A percentile compares a stretch with the other conserved stretches of the same genome.
phyloP scores from a whole-genome alignment of 2,113 vertebrate genomes.

The Archocentrus centrarchus region DNA sequence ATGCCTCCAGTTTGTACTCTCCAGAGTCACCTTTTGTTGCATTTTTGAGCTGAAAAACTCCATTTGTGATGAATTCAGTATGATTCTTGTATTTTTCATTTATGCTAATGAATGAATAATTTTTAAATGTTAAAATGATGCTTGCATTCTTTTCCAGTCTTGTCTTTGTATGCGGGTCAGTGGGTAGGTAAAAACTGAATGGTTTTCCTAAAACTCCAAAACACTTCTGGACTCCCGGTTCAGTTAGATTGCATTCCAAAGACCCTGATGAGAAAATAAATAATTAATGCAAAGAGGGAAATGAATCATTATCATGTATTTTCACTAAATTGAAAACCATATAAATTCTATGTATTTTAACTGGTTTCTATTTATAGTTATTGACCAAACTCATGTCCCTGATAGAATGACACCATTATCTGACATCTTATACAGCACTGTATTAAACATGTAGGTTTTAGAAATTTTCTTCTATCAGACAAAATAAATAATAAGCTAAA shows the following conservation, averaged over 20 bases:
- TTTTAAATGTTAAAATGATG: fast-evolving
- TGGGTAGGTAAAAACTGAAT: not conserved
- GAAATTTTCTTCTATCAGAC: not conserved
- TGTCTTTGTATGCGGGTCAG: not conserved
- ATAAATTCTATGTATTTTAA: fast-evolving
- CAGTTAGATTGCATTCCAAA: not conserved
- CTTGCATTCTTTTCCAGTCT: fast-evolving
- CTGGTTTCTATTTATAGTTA: not conserved
- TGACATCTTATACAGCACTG: not conserved
- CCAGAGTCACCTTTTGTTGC: conserved; percentile 23
- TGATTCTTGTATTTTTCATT: not conserved
- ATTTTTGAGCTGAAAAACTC: not conserved
- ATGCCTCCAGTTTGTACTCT: not conserved
- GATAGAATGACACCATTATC: fast-evolving
- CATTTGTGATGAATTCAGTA: fast-evolving
- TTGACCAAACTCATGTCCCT: not conserved
- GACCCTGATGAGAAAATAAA: not conserved
- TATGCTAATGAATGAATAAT: fast-evolving
- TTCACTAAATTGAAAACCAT: fast-evolving
- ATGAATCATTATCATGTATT: fast-evolving
- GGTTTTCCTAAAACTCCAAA: conserved; percentile 6
- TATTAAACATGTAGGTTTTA: not conserved
- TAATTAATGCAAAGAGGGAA: fast-evolving
- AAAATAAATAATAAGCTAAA: not conserved
- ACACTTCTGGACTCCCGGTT: fast-evolving